Evolutionary conservation across 2,113 vertebrate genomes (phyloP), one percentile per base, ranked within the genome.

Genomic region (Bambusicola thoracicus): DNA sequence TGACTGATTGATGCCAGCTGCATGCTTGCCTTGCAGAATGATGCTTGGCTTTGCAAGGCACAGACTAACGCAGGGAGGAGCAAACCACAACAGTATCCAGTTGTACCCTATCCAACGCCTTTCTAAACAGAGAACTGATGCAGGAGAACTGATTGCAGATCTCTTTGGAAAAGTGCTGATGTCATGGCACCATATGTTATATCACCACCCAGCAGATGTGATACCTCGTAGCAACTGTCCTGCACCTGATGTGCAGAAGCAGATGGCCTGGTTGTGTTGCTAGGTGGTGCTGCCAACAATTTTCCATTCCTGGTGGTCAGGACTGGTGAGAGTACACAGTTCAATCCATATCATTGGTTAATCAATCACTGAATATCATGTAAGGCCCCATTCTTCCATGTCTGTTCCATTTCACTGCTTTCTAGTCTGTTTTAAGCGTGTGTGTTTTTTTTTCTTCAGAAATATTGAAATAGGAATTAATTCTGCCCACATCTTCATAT

Each of bases 211-310:
- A 55, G 34, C 25, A 91, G 74, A 51, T 56, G 19, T 43, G 48
- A 92, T 78, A 78, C 62, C 78, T 78, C 87, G 66, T 59, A 86
- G 89, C 78, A 72, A 17, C 84, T 51, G 16, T 79, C 17, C 40
- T 56, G 58, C 30, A 82, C 53, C 70, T 69, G 81, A 77, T 20
- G 1, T 36, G n/a, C 1, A 1, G 10, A 68, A 43, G 48, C 89
- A 94, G 91, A 95, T 95, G 91, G 87, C 24, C 41, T 25, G 53
- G 40, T 30, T 62, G 40, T 66, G 89, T 69, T 48, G 41, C 75
- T 76, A 18, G 40, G 72, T 74, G 53, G 36, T 32, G 17, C 11
- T 89, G 82, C 53, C 81, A 87, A 75, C 36, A 4, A 69, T 91
- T 85, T 70, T 53, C 91, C 90, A 89, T 94, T 79, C n/a, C 63